Conservation (phyloP, 2,113 vertebrate species). For the Taxidea taxus region DNA sequence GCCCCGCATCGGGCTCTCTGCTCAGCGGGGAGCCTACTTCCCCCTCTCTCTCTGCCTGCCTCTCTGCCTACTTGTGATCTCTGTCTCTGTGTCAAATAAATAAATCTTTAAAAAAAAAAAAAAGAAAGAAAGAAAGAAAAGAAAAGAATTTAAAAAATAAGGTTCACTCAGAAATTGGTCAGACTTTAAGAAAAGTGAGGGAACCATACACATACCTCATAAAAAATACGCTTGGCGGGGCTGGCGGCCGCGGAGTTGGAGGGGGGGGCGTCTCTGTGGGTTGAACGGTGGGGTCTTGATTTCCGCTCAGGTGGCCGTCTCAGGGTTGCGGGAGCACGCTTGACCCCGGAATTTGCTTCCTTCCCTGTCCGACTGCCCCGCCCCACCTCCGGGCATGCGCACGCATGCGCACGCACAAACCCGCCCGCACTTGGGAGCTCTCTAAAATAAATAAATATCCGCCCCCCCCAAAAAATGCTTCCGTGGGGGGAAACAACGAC, state of each 20-base stretch:
- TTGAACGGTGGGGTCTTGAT: background rate
- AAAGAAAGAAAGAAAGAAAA: too few relatives aligned
- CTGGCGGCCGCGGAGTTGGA: background rate
- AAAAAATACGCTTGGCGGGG: background rate
- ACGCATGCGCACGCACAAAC: background rate
- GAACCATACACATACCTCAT: background rate
- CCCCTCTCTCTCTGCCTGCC: too few relatives aligned
- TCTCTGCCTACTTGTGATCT: too few relatives aligned
- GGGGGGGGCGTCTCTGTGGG: too few relatives aligned
- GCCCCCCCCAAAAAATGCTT: background rate
- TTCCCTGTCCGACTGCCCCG: background rate
- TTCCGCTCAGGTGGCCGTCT: background rate
- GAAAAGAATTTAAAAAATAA: background rate
- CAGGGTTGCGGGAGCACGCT: background rate
- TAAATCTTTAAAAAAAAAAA: too few relatives aligned
- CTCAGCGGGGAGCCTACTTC: too few relatives aligned
- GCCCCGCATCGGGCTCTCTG: too few relatives aligned
- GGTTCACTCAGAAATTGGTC: background rate
- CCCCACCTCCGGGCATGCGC: fast-evolving
- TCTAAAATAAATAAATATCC: background rate
- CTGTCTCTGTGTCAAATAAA: too few relatives aligned
- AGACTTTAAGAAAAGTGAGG: background rate
- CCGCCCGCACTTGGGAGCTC: fast-evolving
- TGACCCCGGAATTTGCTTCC: background rate
- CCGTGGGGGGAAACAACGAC: background rate